Percentiles rank a stretch among this genome's conserved stretches.
Conservation (phyloP, 2,797 vertebrate genomes). For the Sebastes aleutianus region DNA sequence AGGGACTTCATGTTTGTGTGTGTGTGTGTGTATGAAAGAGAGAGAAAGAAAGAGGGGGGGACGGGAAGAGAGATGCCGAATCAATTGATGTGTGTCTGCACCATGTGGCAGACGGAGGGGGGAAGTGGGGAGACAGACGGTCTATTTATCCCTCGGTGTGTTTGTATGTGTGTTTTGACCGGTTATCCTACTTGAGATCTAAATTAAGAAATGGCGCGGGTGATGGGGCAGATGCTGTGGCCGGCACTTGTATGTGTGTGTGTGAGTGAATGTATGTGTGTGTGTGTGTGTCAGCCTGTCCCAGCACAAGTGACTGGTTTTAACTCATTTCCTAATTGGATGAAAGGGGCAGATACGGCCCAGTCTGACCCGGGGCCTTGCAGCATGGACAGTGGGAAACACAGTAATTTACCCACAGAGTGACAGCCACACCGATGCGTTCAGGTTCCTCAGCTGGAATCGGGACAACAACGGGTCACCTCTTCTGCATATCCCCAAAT, state of each 20-base stretch:
- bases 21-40: slow-evolving; percentile 38
- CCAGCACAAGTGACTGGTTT: slow-evolving; percentile 71
- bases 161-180: slow-evolving; percentile 81
- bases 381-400: slow-evolving; percentile 68
- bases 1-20: slow-evolving; percentile 55
- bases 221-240: slow-evolving; percentile 78
- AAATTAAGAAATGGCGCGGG: slow-evolving; percentile 87
- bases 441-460: slow-evolving; percentile 53
- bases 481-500: slow-evolving; percentile 45
- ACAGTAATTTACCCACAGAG: slow-evolving; percentile 74
- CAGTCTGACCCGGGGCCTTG: slow-evolving; percentile 63
- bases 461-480: slow-evolving; percentile 33
- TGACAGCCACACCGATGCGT: slow-evolving; percentile 68
- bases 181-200: slow-evolving; percentile 83
- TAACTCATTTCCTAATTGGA: slow-evolving; percentile 82
- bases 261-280: slow-evolving; percentile 6
- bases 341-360: slow-evolving; percentile 75
- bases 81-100: slow-evolving; percentile 78
- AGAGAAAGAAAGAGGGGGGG: slow-evolving; percentile 20
- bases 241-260: slow-evolving; percentile 39
- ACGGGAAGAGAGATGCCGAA: slow-evolving; percentile 69
- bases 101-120: slow-evolving; percentile 72
- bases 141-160: slow-evolving; percentile 78
- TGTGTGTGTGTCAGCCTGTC: slow-evolving; percentile 53
- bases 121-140: slow-evolving; percentile 61